Base-by-base conservation (phyloP, 2,113 vertebrate species). In the Dicentrarchus labrax region DNA sequence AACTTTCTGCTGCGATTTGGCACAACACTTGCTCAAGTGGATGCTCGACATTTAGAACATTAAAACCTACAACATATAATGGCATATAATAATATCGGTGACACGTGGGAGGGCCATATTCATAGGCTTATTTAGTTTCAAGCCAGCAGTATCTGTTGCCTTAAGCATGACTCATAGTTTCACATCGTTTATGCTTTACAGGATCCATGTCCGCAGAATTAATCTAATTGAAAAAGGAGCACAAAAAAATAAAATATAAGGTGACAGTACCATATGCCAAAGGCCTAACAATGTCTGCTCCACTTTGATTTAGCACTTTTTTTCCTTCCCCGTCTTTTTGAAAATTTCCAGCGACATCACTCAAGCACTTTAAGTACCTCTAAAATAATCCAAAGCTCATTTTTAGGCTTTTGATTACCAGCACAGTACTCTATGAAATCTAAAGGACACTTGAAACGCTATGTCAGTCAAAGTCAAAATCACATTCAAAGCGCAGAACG, bases 401-500 rank as follows among this genome's bases (percentile, higher is more conserved):
- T 69, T 77, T 75, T 75, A 61, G 64, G 38, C 54, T 83, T 77
- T 86, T 88, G 79, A 80, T 84, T 83, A 80, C 69, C 41, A 72
- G 59, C 51, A 45, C 17, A 8, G 66, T 43, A 50, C 69, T 84
- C 61, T 61, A 2, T 61, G 30, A 83, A 83, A 78, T 81, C 56
- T 71, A 56, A 90, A 83, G 53, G 80, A 75, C 73, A 81, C 88
- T 90, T 89, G 50, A 83, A 76, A 77, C 12, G 3, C 41, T 5
- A 0, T 60, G 76, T 57, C 77, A 84, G 76, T 88, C 84, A 83
- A 82, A 73, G 72, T 86, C 78, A 82, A 76, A 81, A 82, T 65
- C 67, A 53, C 62, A 76, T 83, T 80, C 57, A 72, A 67, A 72
- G 72, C 50, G 7, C 36, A 30, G 24, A 65, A 69, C 5, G 36